Evolutionary conservation across 2,888 invertebrate genomes (phyloP), one percentile per base, ranked within the genome.

Genomic region (Drosophila fulvimacula): DNA sequence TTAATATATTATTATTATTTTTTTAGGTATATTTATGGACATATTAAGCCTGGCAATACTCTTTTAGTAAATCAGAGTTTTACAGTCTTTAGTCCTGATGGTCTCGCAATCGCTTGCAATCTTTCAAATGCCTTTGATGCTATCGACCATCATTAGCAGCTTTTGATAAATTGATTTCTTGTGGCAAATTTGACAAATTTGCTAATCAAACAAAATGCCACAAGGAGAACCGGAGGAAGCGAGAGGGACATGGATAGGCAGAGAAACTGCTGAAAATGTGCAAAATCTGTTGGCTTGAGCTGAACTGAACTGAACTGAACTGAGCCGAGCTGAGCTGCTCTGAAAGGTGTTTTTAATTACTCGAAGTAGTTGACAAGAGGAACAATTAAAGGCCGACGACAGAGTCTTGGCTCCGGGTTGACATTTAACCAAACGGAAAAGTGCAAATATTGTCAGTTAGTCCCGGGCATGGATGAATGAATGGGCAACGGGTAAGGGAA

Each of bases 321-420:
- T 79, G 76, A 90, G 11, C 41, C n/a, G 30, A 49, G 34, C 49
- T 73, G 65, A 89, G 88, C 90, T 15, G 32, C 81, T 81, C 84
- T 79, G 76, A 91, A 91, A 91, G 91, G 91, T 91, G 91, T 89
- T 90, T 91, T 91, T 91, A 91, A 91, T 91, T 91, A 90, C 83
- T 81, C 62, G 60, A 68, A 76, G 74, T 76, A 84, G 78, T 86
- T 79, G 87, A 84, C 87, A 86, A 63, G 56, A 69, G 81, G 73
- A 76, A 86, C 84, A 84, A 84, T 84, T 84, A 88, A 72, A 68
- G 70, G 68, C 53, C 42, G 63, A 56, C 30, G 41, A 41, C 53
- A 32, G 57, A 74, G 61, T 68, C 58, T 30, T 48, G 55, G 66
- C 77, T 64, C 56, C 49, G 76, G 73, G 70, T 81, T 83, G 75